A percentile compares a stretch with the other conserved stretches of the same genome.
phyloP scores from a whole-genome alignment of 2,888 invertebrate species.

The Lepidochrysops patricia region DNA sequence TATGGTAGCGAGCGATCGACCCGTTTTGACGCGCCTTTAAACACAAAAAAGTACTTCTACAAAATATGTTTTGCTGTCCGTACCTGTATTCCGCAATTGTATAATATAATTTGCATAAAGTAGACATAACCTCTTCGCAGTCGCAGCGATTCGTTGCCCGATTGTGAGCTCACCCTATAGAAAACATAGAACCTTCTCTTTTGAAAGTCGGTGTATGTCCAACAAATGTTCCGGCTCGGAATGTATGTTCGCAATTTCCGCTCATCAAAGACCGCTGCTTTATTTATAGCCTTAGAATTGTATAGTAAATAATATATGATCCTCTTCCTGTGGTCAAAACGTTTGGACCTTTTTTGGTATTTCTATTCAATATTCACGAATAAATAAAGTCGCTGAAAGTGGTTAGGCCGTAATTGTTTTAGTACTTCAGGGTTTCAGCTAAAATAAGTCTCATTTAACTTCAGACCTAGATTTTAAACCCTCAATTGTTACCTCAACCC shows the following conservation, averaged over 20 bases:
- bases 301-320: background rate
- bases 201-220: no score
- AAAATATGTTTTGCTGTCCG: background rate
- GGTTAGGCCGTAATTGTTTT: background rate
- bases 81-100: slow-evolving; percentile 8
- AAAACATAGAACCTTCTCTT: no score
- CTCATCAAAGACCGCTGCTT: slow-evolving; percentile 13
- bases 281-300: slow-evolving; percentile 9
- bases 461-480: no score
- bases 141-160: slow-evolving; percentile 47
- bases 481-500: no score
- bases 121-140: slow-evolving; percentile 24
- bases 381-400: background rate
- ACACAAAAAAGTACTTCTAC: no score
- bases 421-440: background rate
- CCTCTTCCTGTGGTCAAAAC: background rate
- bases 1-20: background rate
- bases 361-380: background rate
- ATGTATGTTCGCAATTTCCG: slow-evolving; percentile 34
- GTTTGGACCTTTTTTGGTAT: background rate
- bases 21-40: no score
- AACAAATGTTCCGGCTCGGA: slow-evolving; percentile 22
- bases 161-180: no score
- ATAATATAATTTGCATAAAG: slow-evolving; percentile 32
- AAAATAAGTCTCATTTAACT: background rate